phyloP scores from a whole-genome alignment of 2,888 invertebrate genomes.

The Xylota segnis region DNA sequence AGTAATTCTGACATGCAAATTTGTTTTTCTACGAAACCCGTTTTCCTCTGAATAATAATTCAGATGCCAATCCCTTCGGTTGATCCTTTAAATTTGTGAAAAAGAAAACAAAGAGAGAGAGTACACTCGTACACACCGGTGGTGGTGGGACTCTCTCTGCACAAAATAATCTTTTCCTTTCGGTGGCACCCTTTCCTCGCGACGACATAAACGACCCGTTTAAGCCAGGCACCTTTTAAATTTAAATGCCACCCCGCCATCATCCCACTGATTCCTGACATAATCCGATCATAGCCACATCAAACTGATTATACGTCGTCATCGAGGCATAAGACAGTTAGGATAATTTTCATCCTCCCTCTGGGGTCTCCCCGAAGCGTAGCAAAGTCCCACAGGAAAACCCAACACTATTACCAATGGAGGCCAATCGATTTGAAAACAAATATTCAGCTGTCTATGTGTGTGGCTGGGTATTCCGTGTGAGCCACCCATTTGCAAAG shows the following conservation, averaged over 20 bases:
- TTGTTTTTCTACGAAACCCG: not conserved
- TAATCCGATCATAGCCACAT: constrained; percentile 46
- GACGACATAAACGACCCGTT: not conserved
- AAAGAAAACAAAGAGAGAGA: not conserved
- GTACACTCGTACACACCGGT: not conserved
- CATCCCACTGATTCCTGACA: not conserved
- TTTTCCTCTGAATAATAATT: not conserved
- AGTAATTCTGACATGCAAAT: not conserved
- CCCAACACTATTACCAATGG: not conserved
- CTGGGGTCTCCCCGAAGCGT: not conserved
- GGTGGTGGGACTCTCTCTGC: not conserved
- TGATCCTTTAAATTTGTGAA: not conserved
- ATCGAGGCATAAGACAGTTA: constrained; percentile 18
- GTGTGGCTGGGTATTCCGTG: constrained; percentile 30
- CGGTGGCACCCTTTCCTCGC: not conserved
- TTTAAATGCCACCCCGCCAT: constrained; percentile 7
- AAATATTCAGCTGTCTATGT: not conserved
- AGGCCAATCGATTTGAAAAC: constrained; percentile 1
- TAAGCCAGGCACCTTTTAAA: constrained; percentile 5
- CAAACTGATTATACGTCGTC: constrained; percentile 34
- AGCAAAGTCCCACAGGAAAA: not conserved
- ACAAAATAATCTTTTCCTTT: not conserved
- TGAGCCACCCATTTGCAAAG: constrained; percentile 56
- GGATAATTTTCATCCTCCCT: not conserved
- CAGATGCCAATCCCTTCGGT: constrained; percentile 5